phyloP scores from a whole-genome alignment of 2,797 vertebrate species.

The Syngnathus rostellatus region DNA sequence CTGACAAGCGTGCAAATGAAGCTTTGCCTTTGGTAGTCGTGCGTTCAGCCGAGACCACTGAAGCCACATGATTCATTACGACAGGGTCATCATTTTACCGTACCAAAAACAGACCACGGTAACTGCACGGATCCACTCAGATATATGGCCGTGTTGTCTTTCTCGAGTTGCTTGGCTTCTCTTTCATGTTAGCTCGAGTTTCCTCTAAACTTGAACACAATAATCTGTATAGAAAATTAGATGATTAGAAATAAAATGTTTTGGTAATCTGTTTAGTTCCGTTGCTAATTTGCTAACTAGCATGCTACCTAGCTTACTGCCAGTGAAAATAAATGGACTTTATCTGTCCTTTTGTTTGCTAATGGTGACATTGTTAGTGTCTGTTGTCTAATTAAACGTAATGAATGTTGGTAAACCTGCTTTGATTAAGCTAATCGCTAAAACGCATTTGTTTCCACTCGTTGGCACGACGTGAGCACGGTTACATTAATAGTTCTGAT shows the following conservation, averaged over 20 bases:
- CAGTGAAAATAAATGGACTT: neutral
- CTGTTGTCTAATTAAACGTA: neutral
- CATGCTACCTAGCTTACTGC: neutral
- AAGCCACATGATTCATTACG: constrained; percentile 1
- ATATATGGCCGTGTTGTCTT: neutral
- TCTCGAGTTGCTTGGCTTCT: neutral
- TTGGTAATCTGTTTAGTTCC: neutral
- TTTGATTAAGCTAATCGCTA: constrained; percentile 2
- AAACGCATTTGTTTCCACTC: neutral
- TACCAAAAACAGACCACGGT: neutral
- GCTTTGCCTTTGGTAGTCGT: neutral
- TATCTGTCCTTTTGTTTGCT: neutral
- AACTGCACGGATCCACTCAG: neutral
- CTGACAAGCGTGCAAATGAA: constrained; percentile 6
- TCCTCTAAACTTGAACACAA: neutral
- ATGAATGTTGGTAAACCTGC: neutral
- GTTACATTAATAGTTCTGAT: neutral
- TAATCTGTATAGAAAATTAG: neutral
- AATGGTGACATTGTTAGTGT: neutral
- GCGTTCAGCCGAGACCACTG: neutral
- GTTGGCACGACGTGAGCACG: neutral
- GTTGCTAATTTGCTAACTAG: neutral
- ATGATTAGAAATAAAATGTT: neutral
- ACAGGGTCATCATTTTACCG: constrained; percentile 1
- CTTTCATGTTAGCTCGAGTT: neutral